A percentile compares a stretch with the other conserved stretches of the same genome.
Evolutionary conservation across 2,113 vertebrate genomes (phyloP).

Genomic region (Clupea harengus): DNA sequence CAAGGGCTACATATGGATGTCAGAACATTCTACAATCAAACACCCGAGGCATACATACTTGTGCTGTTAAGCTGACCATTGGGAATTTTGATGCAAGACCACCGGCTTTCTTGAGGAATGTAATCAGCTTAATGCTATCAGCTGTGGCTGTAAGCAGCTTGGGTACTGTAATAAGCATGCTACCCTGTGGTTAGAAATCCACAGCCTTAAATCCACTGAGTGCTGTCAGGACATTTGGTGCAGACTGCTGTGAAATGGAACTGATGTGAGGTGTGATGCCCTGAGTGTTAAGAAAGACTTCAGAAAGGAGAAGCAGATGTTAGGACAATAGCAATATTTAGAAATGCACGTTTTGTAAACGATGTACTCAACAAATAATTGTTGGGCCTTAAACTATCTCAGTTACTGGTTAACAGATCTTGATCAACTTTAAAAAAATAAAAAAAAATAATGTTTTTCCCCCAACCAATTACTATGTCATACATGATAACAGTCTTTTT

Average conservation of each 20-base stretch:
- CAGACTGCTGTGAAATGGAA: not conserved
- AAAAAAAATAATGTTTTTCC: no score
- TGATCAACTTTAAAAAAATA: no score
- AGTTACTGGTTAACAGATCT: no score
- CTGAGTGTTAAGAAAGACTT: not conserved
- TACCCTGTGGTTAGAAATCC: not conserved
- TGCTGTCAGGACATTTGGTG: not conserved
- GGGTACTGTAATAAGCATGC: not conserved
- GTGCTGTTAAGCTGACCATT: not conserved
- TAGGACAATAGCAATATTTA: not conserved
- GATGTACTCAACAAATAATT: no score
- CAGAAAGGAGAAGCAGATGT: not conserved
- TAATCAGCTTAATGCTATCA: slow-evolving; percentile 3
- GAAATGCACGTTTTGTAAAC: not conserved
- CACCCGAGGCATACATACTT: not conserved
- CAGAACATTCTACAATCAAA: not conserved
- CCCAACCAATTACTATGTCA: no score
- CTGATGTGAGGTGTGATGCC: not conserved
- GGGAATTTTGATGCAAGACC: not conserved
- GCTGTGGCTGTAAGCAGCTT: not conserved
- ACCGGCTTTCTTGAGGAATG: not conserved
- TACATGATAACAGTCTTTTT: no score
- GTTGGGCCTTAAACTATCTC: no score
- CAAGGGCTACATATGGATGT: no score
- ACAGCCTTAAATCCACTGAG: not conserved